Evolutionary conservation across 2,113 vertebrate species (phyloP).

Genomic region (Trichechus manatus): DNA sequence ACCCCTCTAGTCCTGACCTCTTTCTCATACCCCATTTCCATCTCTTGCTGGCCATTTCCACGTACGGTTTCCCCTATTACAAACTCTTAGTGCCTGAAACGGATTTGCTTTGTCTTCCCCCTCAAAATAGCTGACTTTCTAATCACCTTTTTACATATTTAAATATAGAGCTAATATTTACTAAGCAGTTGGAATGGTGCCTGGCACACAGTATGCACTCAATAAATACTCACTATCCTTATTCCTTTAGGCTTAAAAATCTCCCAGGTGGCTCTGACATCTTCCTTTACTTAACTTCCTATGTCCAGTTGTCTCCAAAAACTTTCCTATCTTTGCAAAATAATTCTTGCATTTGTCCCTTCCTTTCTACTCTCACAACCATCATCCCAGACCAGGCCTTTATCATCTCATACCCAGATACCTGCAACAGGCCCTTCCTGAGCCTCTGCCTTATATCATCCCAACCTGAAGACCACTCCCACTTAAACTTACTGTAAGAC

Average conservation of each 20-base stretch:
- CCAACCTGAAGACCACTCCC: background rate
- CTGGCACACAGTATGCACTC: background rate
- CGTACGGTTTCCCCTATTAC: background rate
- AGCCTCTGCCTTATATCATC: background rate
- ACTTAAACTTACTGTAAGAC: background rate
- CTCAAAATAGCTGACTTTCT: background rate
- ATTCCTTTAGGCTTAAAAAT: background rate
- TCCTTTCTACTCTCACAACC: background rate
- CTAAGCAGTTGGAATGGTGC: background rate
- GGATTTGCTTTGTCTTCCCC: background rate
- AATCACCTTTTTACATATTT: background rate
- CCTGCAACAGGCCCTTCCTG: background rate
- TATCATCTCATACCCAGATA: background rate
- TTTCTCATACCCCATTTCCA: background rate
- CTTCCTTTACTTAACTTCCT: constrained; percentile 12
- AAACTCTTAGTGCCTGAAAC: background rate
- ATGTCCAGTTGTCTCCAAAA: background rate
- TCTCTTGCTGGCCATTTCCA: background rate
- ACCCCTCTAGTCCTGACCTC: background rate
- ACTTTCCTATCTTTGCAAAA: background rate
- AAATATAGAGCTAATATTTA: background rate
- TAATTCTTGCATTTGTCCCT: background rate
- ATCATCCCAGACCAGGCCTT: background rate
- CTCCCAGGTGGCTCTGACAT: background rate
- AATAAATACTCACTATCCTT: background rate